Conservation (phyloP, 2,797 vertebrate genomes). For the Phalloptychus januarius region DNA sequence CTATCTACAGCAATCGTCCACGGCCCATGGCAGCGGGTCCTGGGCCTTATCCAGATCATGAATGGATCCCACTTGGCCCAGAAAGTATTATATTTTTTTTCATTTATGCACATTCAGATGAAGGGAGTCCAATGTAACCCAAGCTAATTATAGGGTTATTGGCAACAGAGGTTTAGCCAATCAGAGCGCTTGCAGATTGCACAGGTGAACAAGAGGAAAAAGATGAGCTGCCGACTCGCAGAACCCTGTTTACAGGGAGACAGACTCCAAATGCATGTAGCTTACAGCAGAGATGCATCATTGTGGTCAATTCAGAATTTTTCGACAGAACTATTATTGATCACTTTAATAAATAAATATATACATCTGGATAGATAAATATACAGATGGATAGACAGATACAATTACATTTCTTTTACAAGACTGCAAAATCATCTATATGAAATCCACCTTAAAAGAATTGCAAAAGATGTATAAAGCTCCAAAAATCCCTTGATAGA, state of each 20-base stretch:
- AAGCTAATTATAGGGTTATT: slow-evolving; percentile 6
- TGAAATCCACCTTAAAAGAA: too few species aligned
- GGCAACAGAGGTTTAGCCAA: not conserved
- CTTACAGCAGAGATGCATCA: not conserved
- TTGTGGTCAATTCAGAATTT: not conserved
- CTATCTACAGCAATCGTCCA: not conserved
- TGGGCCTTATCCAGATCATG: not conserved
- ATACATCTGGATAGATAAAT: not conserved
- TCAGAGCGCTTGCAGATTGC: not conserved
- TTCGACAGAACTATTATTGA: not conserved
- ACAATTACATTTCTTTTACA: not conserved
- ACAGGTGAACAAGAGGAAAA: not conserved
- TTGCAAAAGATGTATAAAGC: too few species aligned
- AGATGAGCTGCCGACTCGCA: not conserved
- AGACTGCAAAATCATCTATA: too few species aligned
- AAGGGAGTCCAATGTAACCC: not conserved
- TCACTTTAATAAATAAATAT: not conserved
- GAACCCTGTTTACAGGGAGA: not conserved
- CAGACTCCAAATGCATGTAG: not conserved
- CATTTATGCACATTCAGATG: not conserved
- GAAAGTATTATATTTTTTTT: slow-evolving; percentile 4
- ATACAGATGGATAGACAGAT: not conserved
- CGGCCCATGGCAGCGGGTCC: not conserved
- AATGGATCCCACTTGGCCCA: slow-evolving; percentile 2
- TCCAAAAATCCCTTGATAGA: too few species aligned